Evolutionary conservation across 2,797 vertebrate genomes (phyloP).

Genomic region (Centroberyx gerrardi): DNA sequence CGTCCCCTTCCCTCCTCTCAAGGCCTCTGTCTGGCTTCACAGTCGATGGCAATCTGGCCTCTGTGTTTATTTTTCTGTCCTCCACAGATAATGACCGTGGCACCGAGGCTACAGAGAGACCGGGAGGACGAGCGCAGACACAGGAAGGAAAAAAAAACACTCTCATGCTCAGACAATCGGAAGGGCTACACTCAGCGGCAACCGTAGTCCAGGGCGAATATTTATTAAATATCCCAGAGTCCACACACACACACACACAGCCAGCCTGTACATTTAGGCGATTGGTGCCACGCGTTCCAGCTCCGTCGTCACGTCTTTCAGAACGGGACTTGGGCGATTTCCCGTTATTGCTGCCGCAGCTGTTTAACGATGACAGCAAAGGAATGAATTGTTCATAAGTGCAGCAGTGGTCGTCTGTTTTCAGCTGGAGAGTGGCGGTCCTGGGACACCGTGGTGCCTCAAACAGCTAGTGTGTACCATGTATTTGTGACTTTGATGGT

Average conservation of each 20-base stretch:
- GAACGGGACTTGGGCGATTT: neutral
- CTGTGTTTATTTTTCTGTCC: slow-evolving; percentile 69
- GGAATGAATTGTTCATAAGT: neutral
- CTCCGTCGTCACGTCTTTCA: neutral
- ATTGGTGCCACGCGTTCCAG: no score
- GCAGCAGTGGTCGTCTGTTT: neutral
- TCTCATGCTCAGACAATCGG: neutral
- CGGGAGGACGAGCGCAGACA: slow-evolving; percentile 38
- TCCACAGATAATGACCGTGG: slow-evolving; percentile 56
- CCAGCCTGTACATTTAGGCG: no score
- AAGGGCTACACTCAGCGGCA: slow-evolving; percentile 21
- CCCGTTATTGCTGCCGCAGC: neutral
- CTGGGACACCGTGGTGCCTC: no score
- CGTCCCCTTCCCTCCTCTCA: slow-evolving; percentile 39
- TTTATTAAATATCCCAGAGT: slow-evolving; percentile 1
- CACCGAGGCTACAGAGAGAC: slow-evolving; percentile 47
- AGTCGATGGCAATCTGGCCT: slow-evolving; percentile 67
- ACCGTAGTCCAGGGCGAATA: neutral
- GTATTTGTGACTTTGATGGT: no score
- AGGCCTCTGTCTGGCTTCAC: slow-evolving; percentile 53
- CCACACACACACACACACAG: no score
- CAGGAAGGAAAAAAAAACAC: neutral
- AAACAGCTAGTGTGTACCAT: no score
- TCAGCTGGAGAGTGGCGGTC: no score
- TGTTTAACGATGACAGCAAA: neutral